Base-by-base conservation (phyloP, 2,888 invertebrate species). In the Mesorhabditis spiculigera region DNA sequence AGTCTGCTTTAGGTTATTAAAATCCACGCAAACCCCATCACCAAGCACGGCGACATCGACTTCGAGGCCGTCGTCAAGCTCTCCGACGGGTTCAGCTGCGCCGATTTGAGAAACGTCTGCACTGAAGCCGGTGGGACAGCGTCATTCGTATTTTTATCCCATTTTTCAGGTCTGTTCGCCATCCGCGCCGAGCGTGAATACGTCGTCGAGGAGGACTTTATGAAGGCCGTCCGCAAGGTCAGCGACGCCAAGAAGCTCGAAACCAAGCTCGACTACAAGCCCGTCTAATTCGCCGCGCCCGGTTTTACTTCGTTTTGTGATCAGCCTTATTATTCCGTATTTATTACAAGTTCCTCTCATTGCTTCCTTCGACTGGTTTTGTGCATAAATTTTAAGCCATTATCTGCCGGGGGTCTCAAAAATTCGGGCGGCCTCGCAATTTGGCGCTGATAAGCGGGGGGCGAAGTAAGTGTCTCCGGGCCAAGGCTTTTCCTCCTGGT, bases 221-320 rank as follows among this genome's bases (percentile, higher is more conserved):
- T 99, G 97, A 99, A 99, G 86, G 98, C 98, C 0, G 98, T 97
- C 0, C 91, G 98, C 68, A 99, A 99, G 88, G 95, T 98, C 0
- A 41, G 45, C 0, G 98, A 99, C 87, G 97, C 96, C 87, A 99
- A 99, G 90, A 96, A 97, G 88, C 89, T 99, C 70, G 98, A 99
- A 87, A 95, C 96, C 85, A 99, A 99, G 88, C 89, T 98, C 76
- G 98, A 99, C 88, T 99, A 98, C 88, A 98, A 99, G 86, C 97
- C 98, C 0, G 90, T 99, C 75, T 98, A 82, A 82, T 50, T 71
- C 65, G 65, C n/a, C n/a, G n/a, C n/a, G n/a, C 66, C 65, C 45
- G 63, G 13, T 50, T 10, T 50, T n/a, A 50, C 10, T n/a, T 10
- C n/a, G n/a, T n/a, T 13, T 50, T 50, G 58, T 50, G 58, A 50